Conservation (phyloP, 2,113 vertebrate genomes). For the Bujurquina vittata region DNA sequence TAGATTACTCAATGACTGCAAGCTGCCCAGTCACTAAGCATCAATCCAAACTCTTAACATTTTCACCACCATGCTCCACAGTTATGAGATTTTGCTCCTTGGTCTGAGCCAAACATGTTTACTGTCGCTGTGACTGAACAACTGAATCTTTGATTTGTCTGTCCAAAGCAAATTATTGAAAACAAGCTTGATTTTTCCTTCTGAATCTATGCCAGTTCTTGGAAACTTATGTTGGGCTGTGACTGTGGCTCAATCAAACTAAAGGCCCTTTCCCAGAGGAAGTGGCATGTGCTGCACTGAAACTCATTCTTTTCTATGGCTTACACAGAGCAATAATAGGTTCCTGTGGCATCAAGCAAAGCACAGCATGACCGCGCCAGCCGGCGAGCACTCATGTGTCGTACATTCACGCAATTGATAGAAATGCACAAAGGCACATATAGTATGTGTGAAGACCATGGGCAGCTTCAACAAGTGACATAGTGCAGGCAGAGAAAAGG, state of each 20-base stretch:
- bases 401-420: neutral
- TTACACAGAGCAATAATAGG: neutral
- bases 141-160: neutral
- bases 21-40: neutral
- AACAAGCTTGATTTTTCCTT: neutral
- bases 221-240: neutral
- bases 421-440: rapidly evolving
- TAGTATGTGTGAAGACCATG: neutral
- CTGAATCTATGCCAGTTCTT: rapidly evolving
- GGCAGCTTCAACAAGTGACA: neutral
- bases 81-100: neutral
- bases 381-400: too few relatives aligned
- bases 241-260: neutral
- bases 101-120: neutral
- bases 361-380: neutral
- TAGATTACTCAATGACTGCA: neutral
- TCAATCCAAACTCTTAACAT: neutral
- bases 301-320: neutral
- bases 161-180: neutral
- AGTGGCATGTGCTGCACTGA: neutral
- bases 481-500: neutral
- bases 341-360: neutral
- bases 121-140: neutral
- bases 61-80: neutral
- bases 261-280: neutral